Evolutionary conservation across 2,797 vertebrate genomes (phyloP).

Genomic region (Acanthopagrus latus): DNA sequence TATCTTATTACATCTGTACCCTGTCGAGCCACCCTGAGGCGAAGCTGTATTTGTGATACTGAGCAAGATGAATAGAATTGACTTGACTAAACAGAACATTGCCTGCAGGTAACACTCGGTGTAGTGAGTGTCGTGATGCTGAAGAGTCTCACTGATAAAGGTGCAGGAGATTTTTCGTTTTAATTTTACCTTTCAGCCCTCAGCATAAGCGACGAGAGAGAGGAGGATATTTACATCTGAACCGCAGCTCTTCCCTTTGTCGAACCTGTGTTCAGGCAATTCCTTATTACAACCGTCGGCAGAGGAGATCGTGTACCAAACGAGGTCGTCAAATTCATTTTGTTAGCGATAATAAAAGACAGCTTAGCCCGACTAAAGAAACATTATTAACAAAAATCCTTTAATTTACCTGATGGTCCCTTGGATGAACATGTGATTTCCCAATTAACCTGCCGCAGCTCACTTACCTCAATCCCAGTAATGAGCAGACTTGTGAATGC

Average conservation of each 20-base stretch:
- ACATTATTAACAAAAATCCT: slow-evolving; percentile 75
- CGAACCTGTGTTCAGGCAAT: slow-evolving; percentile 4
- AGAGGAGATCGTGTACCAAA: slow-evolving; percentile 30
- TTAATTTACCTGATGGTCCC: slow-evolving; percentile 73
- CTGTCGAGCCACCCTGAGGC: neutral
- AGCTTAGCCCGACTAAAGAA: slow-evolving; percentile 66
- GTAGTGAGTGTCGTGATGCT: neutral
- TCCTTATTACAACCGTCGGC: neutral
- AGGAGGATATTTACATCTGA: slow-evolving; percentile 18
- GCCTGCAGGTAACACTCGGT: neutral
- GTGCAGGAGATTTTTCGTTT: neutral
- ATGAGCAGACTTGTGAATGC: slow-evolving; percentile 63
- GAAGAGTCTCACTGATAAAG: slow-evolving; percentile 2
- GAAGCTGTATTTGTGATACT: neutral
- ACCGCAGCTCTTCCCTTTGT: slow-evolving; percentile 21
- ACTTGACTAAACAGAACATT: neutral
- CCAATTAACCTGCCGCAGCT: slow-evolving; percentile 77
- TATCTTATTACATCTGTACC: neutral
- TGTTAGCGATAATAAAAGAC: slow-evolving; percentile 66
- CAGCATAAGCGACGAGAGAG: neutral
- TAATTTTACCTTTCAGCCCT: slow-evolving; percentile 7
- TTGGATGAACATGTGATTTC: slow-evolving; percentile 71
- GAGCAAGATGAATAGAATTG: neutral
- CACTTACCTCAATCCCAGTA: slow-evolving; percentile 55
- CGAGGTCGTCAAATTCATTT: slow-evolving; percentile 56